Evolutionary conservation across 2,888 invertebrate species (phyloP).

Genomic region (Nomada ruficornis): DNA sequence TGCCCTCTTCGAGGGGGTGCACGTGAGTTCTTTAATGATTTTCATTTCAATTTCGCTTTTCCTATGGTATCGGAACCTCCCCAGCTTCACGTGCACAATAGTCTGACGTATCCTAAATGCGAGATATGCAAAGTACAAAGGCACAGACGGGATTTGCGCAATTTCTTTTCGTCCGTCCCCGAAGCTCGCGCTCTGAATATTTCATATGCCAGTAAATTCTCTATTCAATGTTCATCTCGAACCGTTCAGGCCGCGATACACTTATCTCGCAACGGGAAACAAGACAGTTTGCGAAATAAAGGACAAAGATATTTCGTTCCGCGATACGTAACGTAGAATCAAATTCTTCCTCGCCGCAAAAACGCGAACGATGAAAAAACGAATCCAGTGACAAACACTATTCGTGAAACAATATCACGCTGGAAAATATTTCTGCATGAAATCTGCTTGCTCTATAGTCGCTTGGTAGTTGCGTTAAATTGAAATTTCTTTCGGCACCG

Average conservation of each 20-base stretch:
- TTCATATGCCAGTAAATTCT: conserved; percentile 9
- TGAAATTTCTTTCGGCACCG: conserved; percentile 20
- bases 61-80: not conserved
- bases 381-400: no score
- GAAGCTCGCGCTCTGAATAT: conserved; percentile 18
- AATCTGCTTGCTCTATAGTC: no score
- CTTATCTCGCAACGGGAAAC: not conserved
- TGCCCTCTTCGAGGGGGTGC: no score
- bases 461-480: conserved; percentile 1
- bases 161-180: conserved; percentile 2
- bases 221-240: conserved; percentile 6
- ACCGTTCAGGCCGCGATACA: not conserved
- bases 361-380: no score
- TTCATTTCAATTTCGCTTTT: not conserved
- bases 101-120: not conserved
- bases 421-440: not conserved
- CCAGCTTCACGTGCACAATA: not conserved
- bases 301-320: not conserved
- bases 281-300: not conserved
- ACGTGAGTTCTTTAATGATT: not conserved
- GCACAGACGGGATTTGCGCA: conserved; percentile 2
- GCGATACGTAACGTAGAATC: not conserved
- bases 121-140: conserved; percentile 6
- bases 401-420: no score
- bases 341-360: no score